Evolutionary conservation across 92 coral and sea anemone genomes (phyloP).

Genomic region (Pocillopora grandis): DNA sequence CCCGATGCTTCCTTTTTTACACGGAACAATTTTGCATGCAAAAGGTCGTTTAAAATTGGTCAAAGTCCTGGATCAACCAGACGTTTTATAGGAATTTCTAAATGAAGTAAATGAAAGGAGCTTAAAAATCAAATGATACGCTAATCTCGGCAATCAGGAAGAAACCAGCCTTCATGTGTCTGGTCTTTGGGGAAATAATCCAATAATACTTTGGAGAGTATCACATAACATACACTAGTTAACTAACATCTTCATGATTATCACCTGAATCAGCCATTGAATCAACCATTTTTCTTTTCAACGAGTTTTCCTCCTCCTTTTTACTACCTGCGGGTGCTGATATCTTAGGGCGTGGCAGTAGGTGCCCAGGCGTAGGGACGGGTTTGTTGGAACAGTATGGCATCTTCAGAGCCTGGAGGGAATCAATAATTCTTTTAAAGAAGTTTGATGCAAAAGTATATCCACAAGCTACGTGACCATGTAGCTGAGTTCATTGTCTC

Average conservation of each 20-base stretch:
- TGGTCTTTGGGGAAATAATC: not conserved
- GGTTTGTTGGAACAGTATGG: constrained; percentile 97
- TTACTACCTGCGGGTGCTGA: constrained; percentile 41
- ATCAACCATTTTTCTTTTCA: constrained; percentile 73
- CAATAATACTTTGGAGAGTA: not conserved
- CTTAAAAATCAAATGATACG: not conserved
- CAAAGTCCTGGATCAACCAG: too few relatives aligned
- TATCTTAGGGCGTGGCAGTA: constrained; percentile 80
- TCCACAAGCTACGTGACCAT: too few relatives aligned
- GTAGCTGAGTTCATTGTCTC: too few relatives aligned
- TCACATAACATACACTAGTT: not conserved
- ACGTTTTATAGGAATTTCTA: too few relatives aligned
- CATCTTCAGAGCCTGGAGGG: constrained; percentile 88
- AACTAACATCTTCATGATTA: not conserved
- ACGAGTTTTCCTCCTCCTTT: constrained; percentile 73
- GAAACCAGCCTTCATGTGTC: not conserved
- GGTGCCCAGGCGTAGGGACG: constrained; percentile 84
- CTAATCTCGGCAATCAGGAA: not conserved
- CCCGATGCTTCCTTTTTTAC: not conserved
- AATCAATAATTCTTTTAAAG: not conserved
- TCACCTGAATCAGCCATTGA: constrained; percentile 44
- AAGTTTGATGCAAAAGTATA: too few relatives aligned
- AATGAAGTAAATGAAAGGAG: too few relatives aligned
- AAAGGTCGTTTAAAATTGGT: too few relatives aligned
- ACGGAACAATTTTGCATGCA: too few relatives aligned